Evolutionary conservation across 2,797 vertebrate species (phyloP).

Genomic region (Odontamblyopus lacepedii): DNA sequence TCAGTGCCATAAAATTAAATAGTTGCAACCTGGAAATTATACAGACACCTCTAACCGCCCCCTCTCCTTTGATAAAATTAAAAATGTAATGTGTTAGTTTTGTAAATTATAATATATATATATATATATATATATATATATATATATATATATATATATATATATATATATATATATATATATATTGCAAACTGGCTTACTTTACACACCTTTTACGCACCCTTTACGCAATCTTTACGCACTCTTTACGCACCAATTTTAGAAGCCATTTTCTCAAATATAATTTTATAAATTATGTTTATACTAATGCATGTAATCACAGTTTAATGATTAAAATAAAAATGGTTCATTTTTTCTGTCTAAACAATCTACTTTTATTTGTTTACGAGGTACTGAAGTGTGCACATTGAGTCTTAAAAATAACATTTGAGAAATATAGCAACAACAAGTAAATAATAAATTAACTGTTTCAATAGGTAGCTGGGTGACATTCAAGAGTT

Average conservation of each 20-base stretch:
- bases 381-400: conserved; percentile 73
- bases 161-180: background rate
- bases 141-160: too few relatives aligned
- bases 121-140: too few relatives aligned
- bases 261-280: background rate
- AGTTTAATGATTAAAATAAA: background rate
- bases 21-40: conserved; percentile 24
- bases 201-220: background rate
- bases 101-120: background rate
- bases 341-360: background rate
- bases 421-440: conserved; percentile 21
- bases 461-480: conserved; percentile 75
- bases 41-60: background rate
- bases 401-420: conserved; percentile 60
- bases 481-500: conserved; percentile 65
- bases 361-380: conserved; percentile 70
- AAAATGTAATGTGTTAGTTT: background rate
- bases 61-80: too few relatives aligned
- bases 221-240: conserved; percentile 2
- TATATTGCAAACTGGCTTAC: background rate
- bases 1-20: conserved; percentile 34
- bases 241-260: background rate
- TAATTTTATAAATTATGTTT: background rate
- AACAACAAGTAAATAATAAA: conserved; percentile 42
- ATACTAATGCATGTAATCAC: background rate